Evolutionary conservation across 2,113 vertebrate species (phyloP).

Genomic region (Nothocercus julius): DNA sequence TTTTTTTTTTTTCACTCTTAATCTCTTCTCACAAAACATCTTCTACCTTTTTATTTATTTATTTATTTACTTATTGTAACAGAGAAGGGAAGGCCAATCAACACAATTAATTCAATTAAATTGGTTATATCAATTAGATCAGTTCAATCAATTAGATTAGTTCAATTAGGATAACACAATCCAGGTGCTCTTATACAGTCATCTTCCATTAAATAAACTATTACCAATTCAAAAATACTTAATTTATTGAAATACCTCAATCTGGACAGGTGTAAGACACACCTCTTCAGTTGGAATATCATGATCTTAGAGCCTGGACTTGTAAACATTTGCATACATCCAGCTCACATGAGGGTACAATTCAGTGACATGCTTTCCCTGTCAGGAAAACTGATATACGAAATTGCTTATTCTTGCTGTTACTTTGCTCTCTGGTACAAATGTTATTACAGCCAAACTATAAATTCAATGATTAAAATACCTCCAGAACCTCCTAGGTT

Average conservation of each 20-base stretch:
- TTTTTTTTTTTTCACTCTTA: background rate
- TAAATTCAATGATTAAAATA: background rate
- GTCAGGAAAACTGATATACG: background rate
- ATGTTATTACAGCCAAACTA: background rate
- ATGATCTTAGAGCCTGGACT: background rate
- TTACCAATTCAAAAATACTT: background rate
- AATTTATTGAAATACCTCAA: background rate
- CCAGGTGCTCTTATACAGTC: background rate
- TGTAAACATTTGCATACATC: background rate
- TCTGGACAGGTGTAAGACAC: background rate
- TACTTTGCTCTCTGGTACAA: background rate
- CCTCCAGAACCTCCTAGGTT: background rate
- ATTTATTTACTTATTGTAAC: background rate
- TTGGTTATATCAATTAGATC: background rate
- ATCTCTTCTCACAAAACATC: background rate
- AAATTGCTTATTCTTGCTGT: background rate
- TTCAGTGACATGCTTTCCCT: background rate
- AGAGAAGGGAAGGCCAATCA: background rate
- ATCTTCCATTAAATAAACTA: background rate
- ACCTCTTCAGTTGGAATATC: background rate
- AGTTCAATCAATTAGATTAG: conserved; percentile 11
- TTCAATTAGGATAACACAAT: conserved; percentile 20
- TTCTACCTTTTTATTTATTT: background rate
- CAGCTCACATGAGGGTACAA: background rate
- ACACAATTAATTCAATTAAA: conserved; percentile 5